Evolutionary conservation across 2,888 invertebrate species (phyloP), one percentile per base, ranked within the genome.

Genomic region (Parnassius mnemosyne): DNA sequence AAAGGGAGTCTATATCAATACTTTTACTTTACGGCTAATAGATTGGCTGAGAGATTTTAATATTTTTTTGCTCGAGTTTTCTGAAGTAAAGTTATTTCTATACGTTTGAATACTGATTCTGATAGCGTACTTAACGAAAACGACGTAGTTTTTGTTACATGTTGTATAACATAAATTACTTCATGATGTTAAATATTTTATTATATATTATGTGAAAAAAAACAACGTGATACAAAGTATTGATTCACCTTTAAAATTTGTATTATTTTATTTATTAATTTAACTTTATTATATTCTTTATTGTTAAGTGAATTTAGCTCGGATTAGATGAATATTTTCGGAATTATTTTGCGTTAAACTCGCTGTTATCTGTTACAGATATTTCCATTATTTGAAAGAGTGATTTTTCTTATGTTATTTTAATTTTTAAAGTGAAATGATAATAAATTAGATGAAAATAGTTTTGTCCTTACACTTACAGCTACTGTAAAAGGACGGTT

Each of bases 201-300:
- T n/a, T 20, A 11, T 46, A 11, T 11, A n/a, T n/a, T n/a, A 49
- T 41, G 12, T 47, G 34, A 34, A 13, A 7, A 34, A 47, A n/a
- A n/a, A n/a, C n/a, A n/a, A 47, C 20, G 55, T 46, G 55, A 44
- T 34, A 47, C 56, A 56, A 13, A 56, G 25, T 47, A n/a, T 43
- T 13, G 56, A 56, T 34, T 25, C 43, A 54, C 49, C 12, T 25
- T 53, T 1, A 20, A 54, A 16, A 50, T 50, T 49, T 11, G 49
- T 60, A 60, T 60, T 60, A 60, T 60, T 54, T 13, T 47, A 49
- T 49, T 9, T 46, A 1, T 51, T 59, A 53, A 20, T 59, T n/a
- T 20, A 10, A 53, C 49, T 43, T 49, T 57, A 55, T 25, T 11
- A 25, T 55, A 13, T 43, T 16, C 11, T 53, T 60, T 46, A 12